These are phyloP conservation scores for Psophia crepitans DNA, from an alignment of 2,113 vertebrate genomes.

Conservation along the genomic window DNA sequence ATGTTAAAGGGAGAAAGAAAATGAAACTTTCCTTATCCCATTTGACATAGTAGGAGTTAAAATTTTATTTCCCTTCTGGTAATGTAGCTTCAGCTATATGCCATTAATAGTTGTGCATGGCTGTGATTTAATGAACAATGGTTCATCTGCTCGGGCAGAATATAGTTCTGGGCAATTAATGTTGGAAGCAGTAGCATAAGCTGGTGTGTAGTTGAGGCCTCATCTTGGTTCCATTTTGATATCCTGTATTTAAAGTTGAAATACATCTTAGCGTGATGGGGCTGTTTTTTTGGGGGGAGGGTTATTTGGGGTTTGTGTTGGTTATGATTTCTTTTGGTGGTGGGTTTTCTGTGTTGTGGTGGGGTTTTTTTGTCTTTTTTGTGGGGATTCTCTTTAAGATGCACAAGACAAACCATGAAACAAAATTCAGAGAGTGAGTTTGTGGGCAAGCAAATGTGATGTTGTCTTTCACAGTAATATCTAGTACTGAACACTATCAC, in stretches of 20 bases:
- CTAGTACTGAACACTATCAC: neutral
- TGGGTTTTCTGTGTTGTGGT: too few relatives aligned
- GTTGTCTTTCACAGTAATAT: neutral
- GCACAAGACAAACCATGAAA: neutral
- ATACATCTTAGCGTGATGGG: neutral
- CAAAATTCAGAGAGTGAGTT: neutral
- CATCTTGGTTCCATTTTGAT: neutral
- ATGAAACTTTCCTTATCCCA: neutral
- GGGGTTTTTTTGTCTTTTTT: too few relatives aligned
- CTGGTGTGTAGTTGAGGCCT: neutral
- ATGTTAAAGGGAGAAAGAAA: neutral
- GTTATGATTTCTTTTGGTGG: neutral
- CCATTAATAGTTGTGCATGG: neutral
- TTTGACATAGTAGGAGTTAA: neutral
- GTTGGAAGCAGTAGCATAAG: neutral
- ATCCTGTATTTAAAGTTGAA: neutral
- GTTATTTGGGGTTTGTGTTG: neutral
- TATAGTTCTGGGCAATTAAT: neutral
- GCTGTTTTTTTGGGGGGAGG: neutral
- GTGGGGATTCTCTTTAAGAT: neutral
- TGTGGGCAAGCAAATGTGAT: neutral
- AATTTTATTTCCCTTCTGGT: neutral
- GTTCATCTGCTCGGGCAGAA: neutral
- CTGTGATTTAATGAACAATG: neutral
- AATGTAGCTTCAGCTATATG: neutral